These are phyloP conservation scores for Sinocyclocheilus anophthalmus DNA, from an alignment of 2,113 vertebrate species.

Conservation along the genomic window DNA sequence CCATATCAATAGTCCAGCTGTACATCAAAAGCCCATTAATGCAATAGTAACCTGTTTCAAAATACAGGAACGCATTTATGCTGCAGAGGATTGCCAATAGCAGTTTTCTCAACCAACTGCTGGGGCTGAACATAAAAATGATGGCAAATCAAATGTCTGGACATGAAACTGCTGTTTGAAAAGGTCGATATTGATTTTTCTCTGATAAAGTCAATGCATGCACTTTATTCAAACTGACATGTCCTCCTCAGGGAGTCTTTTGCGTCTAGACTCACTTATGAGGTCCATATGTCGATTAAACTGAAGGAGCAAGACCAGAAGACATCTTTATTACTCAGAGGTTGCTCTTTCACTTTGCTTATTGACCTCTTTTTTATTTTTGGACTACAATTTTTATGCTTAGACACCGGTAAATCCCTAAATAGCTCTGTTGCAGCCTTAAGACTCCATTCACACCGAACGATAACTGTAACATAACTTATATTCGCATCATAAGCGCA, in stretches of 20 bases:
- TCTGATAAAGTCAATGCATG: conserved; percentile 55
- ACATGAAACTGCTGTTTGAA: conserved; percentile 29
- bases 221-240: conserved; percentile 50
- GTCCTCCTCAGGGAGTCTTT: conserved; percentile 38
- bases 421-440: too few species aligned
- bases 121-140: conserved; percentile 32
- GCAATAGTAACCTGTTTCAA: conserved; percentile 10
- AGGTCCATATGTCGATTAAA: conserved; percentile 11
- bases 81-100: not conserved
- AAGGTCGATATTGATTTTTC: conserved; percentile 35
- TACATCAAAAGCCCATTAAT: conserved; percentile 35
- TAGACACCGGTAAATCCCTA: too few species aligned
- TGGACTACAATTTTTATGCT: too few species aligned
- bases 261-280: conserved; percentile 4
- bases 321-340: not conserved
- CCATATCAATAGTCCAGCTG: conserved; percentile 11
- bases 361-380: not conserved
- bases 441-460: too few species aligned
- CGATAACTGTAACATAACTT: not conserved
- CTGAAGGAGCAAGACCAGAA: not conserved
- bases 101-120: conserved; percentile 6
- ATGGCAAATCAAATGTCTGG: conserved; percentile 36
- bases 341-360: not conserved
- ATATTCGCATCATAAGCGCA: too few species aligned
- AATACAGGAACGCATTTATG: not conserved